Base-by-base conservation (phyloP, 2,797 vertebrate genomes). In the Echiichthys vipera region DNA sequence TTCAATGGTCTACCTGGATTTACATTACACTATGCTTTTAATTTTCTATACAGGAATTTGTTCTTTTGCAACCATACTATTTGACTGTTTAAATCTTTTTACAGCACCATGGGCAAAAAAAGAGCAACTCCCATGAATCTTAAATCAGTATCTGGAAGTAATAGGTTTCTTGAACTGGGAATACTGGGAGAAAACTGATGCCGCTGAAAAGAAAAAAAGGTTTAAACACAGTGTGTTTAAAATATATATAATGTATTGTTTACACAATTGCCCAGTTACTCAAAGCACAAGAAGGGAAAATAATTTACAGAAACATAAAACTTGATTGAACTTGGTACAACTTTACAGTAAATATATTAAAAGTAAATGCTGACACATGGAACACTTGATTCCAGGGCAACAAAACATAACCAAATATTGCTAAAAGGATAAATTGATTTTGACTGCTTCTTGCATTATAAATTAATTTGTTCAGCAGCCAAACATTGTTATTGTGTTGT, bases 1-100 rank as follows among this genome's bases (percentile, higher is more conserved):
- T 71, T 56, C 17, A 69, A 73, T 58, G 53, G 37, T 63, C 55
- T 42, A 43, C 40, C 67, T 54, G 5, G 15, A 67, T 15, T 56
- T 50, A 27, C 43, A 30, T 49, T 7, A 25, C 5, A 15, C n/a
- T 64, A 4, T 50, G 45, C 17, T 59, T 50, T 69, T 30, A 57
- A n/a, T 27, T 53, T 36, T 66, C 1, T 7, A 25, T 13, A 51
- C 5, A 56, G 24, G 25, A 43, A 12, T 34, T 22, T 40, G 45
- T 47, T 50, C 12, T 9, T 9, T 0, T 59, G 22, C 18, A 57
- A 54, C 32, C 49, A 57, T 7, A 8, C 6, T 17, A 36, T 58
- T 78, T 25, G 45, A 8, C 29, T 20, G 55, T 42, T 27, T 12
- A 20, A 32, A 62, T 46, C 2, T 5, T 68, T 55, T 42, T n/a